A percentile compares a stretch with the other conserved stretches of the same genome.
These are phyloP conservation scores for Glaucomys volans DNA, from an alignment of 2,113 vertebrate genomes.

Conservation along the genomic window DNA sequence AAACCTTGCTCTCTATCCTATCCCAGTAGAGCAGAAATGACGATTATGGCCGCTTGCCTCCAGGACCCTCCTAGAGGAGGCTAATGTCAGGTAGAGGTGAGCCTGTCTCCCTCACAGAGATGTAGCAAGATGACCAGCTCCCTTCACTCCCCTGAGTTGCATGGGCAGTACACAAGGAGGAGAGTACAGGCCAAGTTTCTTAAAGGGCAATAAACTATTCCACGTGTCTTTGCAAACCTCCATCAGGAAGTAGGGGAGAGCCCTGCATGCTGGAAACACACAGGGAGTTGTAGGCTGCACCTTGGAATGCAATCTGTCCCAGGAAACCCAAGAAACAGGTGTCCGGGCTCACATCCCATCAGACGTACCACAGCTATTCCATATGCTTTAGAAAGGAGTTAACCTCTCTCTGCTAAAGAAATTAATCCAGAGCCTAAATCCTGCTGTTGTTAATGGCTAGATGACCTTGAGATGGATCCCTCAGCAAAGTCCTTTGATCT, in stretches of 20 bases:
- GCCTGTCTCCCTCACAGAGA: not conserved
- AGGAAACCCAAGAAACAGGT: constrained; percentile 68
- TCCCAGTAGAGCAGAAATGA: not conserved
- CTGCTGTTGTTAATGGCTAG: constrained; percentile 75
- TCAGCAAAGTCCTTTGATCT: constrained; percentile 82
- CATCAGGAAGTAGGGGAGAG: not conserved
- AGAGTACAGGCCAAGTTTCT: not conserved
- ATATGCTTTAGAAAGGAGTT: constrained; percentile 61
- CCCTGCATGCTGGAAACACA: constrained; percentile 11
- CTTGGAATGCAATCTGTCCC: constrained; percentile 58
- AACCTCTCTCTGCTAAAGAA: constrained; percentile 62
- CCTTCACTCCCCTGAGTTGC: not conserved
- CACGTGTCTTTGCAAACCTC: not conserved
- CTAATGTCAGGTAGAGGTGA: not conserved
- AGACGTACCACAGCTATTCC: constrained; percentile 69
- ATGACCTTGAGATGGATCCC: constrained; percentile 82
- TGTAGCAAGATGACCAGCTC: not conserved
- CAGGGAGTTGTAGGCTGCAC: not conserved
- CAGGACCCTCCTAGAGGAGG: not conserved
- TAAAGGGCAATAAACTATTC: not conserved
- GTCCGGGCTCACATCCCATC: constrained; percentile 40
- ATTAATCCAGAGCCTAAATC: constrained; percentile 81
- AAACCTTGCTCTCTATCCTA: not conserved
- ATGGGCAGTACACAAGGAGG: not conserved
- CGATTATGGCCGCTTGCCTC: not conserved